Base-by-base conservation (phyloP, 2,113 vertebrate species). In the Chloroceryle aenea region DNA sequence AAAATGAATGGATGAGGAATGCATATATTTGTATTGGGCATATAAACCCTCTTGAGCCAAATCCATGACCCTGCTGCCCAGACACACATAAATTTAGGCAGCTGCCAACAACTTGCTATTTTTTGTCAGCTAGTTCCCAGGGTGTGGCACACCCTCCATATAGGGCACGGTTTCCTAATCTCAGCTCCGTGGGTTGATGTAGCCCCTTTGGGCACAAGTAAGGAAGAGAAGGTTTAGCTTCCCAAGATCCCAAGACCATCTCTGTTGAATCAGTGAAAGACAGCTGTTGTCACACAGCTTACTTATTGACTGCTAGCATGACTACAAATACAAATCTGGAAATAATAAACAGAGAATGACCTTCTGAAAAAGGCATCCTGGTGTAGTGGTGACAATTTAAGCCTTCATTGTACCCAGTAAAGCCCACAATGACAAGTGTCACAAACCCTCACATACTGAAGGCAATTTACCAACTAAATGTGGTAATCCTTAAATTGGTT, bases 151-250 rank as follows among this genome's bases (percentile, higher is more conserved):
- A 63, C 3, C 43, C 42, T 61, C 47, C 63, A n/a, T 8, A n/a
- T 5, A 69, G n/a, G 32, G 13, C 40, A 58, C 16, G 74, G 76
- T 19, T 78, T 87, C 63, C 0, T 0, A 13, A n/a, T 53, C 29
- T 50, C 6, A 25, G n/a, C 29, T 45, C 56, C 9, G 3, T 9
- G 18, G 48, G n/a, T 22, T 59, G 67, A 78, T 42, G 10, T 47
- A 63, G 36, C 42, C 14, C 29, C 27, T 74, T 66, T 32, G 71
- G 42, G 17, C 20, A 45, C 3, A 4, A 36, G 29, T 14, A 71
- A 73, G 42, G 19, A 58, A 92, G 30, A 90, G 43, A 47, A 87
- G 23, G 40, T 68, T 67, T 73, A 55, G 21, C 71, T 93, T 84
- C 92, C 32, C 26, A 86, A 55, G 20, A 53, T 72, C 63, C 19